A percentile compares a stretch with the other conserved stretches of the same genome.
These are phyloP conservation scores for Anarhynchus alexandrinus DNA, from an alignment of 2,113 vertebrate species.

Conservation along the genomic window DNA sequence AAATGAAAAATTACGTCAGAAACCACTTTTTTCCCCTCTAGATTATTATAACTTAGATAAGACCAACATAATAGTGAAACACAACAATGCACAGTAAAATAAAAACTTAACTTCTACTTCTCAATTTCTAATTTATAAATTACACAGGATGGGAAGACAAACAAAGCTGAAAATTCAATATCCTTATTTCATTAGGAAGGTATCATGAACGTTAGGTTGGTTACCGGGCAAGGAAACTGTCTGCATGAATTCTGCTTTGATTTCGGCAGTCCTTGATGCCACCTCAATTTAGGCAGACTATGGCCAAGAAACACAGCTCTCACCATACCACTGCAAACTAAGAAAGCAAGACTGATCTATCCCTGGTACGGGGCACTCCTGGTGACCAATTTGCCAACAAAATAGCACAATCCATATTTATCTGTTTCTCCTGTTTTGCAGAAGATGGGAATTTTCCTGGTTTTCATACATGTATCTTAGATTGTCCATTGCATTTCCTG, in stretches of 20 bases:
- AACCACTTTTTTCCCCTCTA: background rate
- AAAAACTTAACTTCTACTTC: background rate
- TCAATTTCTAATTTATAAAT: background rate
- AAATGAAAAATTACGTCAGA: background rate
- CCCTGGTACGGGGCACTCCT: background rate
- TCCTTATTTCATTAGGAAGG: background rate
- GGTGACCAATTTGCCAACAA: background rate
- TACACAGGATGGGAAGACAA: background rate
- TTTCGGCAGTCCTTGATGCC: background rate
- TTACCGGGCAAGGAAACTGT: background rate
- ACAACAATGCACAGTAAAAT: background rate
- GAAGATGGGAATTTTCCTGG: background rate
- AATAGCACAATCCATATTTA: background rate
- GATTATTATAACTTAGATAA: background rate
- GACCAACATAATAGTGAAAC: background rate
- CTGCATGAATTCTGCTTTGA: background rate
- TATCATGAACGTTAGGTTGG: background rate
- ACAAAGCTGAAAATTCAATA: background rate
- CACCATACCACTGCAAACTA: background rate
- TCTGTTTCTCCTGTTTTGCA: background rate
- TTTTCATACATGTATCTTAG: background rate
- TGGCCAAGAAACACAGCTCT: background rate
- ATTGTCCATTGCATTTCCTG: background rate
- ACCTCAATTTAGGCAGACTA: background rate
- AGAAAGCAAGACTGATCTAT: accelerated